phyloP scores from a whole-genome alignment of 1,140 invertebrate genomes.

The Cydia amplana region DNA sequence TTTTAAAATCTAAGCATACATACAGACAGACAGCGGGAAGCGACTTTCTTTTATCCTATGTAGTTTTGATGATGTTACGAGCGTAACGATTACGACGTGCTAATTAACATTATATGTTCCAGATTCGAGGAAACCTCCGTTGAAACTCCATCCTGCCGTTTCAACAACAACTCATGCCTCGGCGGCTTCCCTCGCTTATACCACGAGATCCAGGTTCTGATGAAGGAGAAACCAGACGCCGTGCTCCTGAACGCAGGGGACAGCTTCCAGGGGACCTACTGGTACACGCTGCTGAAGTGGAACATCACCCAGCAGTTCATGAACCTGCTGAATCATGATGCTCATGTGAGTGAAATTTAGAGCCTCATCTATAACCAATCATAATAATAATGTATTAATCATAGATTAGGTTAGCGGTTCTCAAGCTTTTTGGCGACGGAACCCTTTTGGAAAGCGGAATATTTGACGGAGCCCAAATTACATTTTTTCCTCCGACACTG shows the following conservation, averaged over 20 bases:
- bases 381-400: too few relatives aligned
- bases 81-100: fast-evolving
- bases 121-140: constrained; percentile 71
- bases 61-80: too few relatives aligned
- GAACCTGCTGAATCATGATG: constrained; percentile 85
- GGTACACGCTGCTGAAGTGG: constrained; percentile 86
- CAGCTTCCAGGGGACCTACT: constrained; percentile 88
- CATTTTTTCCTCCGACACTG: too few relatives aligned
- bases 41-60: too few relatives aligned
- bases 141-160: constrained; percentile 55
- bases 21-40: too few relatives aligned
- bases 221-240: constrained; percentile 79
- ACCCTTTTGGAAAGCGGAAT: too few relatives aligned
- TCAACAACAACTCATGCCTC: constrained; percentile 73
- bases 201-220: constrained; percentile 75
- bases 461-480: too few relatives aligned
- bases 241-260: constrained; percentile 88
- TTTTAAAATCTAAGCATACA: too few relatives aligned
- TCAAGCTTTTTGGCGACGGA: too few relatives aligned
- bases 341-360: constrained; percentile 81
- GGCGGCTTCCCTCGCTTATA: constrained; percentile 85
- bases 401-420: too few relatives aligned
- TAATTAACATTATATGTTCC: background rate
- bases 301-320: constrained; percentile 84
- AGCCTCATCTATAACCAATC: too few relatives aligned